These are phyloP conservation scores for Pseudococcus viburni DNA, from an alignment of 2,888 invertebrate genomes.

Conservation along the genomic window DNA sequence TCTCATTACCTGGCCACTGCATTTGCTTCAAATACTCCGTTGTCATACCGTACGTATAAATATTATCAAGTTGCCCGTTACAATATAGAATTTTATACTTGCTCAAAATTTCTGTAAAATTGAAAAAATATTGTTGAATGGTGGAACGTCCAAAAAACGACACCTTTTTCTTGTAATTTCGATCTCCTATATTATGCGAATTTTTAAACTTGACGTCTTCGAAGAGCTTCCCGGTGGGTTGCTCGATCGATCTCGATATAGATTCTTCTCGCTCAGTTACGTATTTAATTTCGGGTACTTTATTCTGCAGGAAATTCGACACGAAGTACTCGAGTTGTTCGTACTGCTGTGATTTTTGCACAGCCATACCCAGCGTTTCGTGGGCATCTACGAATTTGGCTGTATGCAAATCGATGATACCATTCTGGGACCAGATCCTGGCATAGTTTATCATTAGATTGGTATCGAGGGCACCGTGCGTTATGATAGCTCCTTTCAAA, in stretches of 20 bases:
- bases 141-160: background rate
- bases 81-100: slow-evolving; percentile 29
- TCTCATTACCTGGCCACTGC: background rate
- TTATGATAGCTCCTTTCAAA: background rate
- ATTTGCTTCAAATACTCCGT: background rate
- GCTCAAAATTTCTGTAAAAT: background rate
- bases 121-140: background rate
- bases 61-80: slow-evolving; percentile 8
- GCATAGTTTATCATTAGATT: background rate
- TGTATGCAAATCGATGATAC: background rate
- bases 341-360: background rate
- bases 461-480: background rate
- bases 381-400: background rate
- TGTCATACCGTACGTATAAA: slow-evolving; percentile 2
- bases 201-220: background rate
- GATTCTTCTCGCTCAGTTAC: background rate
- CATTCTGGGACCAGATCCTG: background rate
- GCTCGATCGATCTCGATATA: background rate
- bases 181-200: background rate
- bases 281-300: background rate
- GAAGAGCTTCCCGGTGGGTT: background rate
- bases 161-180: background rate
- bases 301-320: background rate
- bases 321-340: background rate
- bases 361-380: background rate